Evolutionary conservation across 2,888 invertebrate genomes (phyloP).

Genomic region (Aleiodes leptofemur): DNA sequence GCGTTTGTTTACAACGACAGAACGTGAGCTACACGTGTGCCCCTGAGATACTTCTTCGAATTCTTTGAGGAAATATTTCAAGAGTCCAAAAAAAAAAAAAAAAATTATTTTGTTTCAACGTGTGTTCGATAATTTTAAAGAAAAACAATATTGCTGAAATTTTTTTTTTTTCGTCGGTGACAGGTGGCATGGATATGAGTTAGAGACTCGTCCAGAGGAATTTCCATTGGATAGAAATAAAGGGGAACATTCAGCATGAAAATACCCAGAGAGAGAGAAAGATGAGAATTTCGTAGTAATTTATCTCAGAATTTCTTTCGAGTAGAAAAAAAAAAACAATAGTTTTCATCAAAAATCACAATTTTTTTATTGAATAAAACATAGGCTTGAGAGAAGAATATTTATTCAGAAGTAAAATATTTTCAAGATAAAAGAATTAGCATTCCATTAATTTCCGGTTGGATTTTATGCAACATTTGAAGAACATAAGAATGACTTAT

Average conservation of each 20-base stretch:
- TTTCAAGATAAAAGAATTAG: conserved; percentile 20
- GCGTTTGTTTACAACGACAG: conserved; percentile 22
- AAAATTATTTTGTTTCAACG: background rate
- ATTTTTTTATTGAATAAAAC: conserved; percentile 4
- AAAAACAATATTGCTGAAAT: no score
- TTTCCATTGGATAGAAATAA: no score
- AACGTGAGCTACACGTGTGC: conserved; percentile 22
- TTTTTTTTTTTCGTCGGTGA: no score
- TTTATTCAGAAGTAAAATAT: background rate
- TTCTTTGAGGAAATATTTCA: conserved; percentile 27
- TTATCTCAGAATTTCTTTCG: no score
- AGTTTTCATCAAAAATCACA: background rate
- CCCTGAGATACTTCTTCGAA: conserved; percentile 34
- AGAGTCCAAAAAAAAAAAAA: background rate
- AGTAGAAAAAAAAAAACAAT: background rate
- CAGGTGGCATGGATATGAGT: no score
- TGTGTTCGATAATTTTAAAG: background rate
- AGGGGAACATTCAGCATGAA: no score
- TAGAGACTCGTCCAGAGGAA: no score
- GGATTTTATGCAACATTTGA: conserved; percentile 24
- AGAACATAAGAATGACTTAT: conserved; percentile 32
- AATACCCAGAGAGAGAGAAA: no score
- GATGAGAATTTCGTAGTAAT: no score
- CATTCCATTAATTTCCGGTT: conserved; percentile 48
- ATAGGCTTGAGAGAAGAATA: background rate